phyloP scores from a whole-genome alignment of 2,797 vertebrate genomes.

The Leptoclinus maculatus region DNA sequence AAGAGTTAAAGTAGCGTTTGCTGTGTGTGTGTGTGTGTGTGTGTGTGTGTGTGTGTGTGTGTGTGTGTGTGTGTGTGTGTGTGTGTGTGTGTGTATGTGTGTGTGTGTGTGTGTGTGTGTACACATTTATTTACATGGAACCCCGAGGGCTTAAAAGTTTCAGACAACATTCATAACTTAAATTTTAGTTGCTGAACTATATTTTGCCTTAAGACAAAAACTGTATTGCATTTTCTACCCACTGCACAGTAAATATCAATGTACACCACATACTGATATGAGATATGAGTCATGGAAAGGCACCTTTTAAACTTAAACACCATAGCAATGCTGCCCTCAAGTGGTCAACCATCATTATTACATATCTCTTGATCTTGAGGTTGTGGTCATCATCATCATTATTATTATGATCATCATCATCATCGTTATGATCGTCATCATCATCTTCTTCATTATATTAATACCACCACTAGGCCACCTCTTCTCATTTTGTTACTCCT shows the following conservation, averaged over 20 bases:
- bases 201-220: not conserved
- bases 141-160: not conserved
- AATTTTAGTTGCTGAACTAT: not conserved
- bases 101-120: not conserved
- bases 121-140: not conserved
- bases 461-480: conserved; percentile 4
- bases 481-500: not conserved
- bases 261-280: not conserved
- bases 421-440: conserved; percentile 17
- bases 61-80: not conserved
- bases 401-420: not conserved
- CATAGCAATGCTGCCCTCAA: conserved; percentile 73
- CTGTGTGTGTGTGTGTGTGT: not conserved
- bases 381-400: not conserved
- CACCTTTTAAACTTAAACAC: not conserved
- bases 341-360: conserved; percentile 43
- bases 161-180: not conserved
- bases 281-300: not conserved
- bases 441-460: conserved; percentile 16
- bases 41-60: not conserved
- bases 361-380: not conserved
- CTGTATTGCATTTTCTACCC: not conserved
- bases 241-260: not conserved
- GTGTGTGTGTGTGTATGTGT: not conserved
- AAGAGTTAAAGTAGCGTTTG: not conserved